Conservation (phyloP, 2,888 invertebrate genomes). For the Zootermopsis nevadensis region DNA sequence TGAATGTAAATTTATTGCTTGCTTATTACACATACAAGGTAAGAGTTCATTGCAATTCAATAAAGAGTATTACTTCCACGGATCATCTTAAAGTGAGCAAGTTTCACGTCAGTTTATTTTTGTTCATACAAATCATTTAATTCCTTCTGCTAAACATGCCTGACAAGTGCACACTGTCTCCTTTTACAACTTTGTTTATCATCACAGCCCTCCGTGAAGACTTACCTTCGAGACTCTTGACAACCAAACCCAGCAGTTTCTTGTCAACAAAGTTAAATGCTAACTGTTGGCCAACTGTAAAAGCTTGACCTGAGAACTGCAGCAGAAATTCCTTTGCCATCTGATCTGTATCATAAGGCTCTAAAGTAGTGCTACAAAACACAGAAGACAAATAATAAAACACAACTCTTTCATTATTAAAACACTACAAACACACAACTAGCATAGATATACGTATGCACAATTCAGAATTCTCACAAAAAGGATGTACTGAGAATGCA, state of each 20-base stretch:
- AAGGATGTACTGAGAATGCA: too few relatives aligned
- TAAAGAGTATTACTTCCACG: too few relatives aligned
- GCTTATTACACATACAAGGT: too few relatives aligned
- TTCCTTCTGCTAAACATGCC: too few relatives aligned
- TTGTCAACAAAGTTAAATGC: slow-evolving; percentile 91
- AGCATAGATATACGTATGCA: slow-evolving; percentile 48
- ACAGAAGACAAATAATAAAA: not conserved
- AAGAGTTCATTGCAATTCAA: too few relatives aligned
- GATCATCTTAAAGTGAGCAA: too few relatives aligned
- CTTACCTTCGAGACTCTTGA: slow-evolving; percentile 90
- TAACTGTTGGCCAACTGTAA: slow-evolving; percentile 91
- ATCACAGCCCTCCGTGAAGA: too few relatives aligned
- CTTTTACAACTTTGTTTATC: too few relatives aligned
- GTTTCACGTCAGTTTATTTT: too few relatives aligned
- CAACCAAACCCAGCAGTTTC: slow-evolving; percentile 82
- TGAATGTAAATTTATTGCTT: too few relatives aligned
- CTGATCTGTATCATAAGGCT: slow-evolving; percentile 94
- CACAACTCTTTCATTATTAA: slow-evolving; percentile 18
- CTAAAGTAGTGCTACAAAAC: slow-evolving; percentile 79
- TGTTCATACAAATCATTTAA: too few relatives aligned
- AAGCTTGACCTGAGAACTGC: slow-evolving; percentile 89
- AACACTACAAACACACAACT: not conserved
- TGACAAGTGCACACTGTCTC: too few relatives aligned
- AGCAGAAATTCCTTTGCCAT: slow-evolving; percentile 95
- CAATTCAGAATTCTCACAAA: slow-evolving; percentile 17